A percentile compares a stretch with the other conserved stretches of the same genome.
Conservation (phyloP, 2,797 vertebrate genomes). For the Lepilemur ruficaudatus region DNA sequence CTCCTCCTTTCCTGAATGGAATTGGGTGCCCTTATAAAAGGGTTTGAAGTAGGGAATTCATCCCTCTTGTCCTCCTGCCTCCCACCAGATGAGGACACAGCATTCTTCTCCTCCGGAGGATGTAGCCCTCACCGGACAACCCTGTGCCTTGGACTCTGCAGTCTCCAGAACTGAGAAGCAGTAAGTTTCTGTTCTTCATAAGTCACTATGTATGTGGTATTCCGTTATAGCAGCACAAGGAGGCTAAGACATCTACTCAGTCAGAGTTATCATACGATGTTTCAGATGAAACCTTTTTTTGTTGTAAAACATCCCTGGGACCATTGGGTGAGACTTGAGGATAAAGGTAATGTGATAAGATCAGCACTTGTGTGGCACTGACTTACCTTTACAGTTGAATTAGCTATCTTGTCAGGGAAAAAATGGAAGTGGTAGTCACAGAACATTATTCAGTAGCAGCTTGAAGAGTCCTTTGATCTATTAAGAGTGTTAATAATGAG, state of each 20-base stretch:
- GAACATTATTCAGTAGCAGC: neutral
- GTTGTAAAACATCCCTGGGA: neutral
- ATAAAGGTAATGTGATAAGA: neutral
- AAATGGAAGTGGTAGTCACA: neutral
- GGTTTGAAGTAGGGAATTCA: neutral
- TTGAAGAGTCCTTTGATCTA: neutral
- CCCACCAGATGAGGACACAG: too few species aligned
- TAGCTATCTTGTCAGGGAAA: neutral
- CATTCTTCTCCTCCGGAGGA: too few species aligned
- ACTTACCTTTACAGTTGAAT: neutral
- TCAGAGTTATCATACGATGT: neutral
- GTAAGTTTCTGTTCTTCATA: neutral
- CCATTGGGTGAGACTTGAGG: neutral
- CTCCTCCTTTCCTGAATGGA: neutral
- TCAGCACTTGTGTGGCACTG: neutral
- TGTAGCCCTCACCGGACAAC: neutral
- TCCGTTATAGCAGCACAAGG: neutral
- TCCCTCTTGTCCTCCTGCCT: neutral
- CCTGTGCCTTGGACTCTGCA: neutral
- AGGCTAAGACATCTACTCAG: neutral
- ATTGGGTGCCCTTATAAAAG: neutral
- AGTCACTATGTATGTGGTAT: too few species aligned
- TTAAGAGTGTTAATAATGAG: conserved; percentile 6
- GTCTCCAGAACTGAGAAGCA: neutral
- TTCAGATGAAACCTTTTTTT: neutral